Base-by-base conservation (phyloP, 1,140 invertebrate genomes). In the Atta colombica region DNA sequence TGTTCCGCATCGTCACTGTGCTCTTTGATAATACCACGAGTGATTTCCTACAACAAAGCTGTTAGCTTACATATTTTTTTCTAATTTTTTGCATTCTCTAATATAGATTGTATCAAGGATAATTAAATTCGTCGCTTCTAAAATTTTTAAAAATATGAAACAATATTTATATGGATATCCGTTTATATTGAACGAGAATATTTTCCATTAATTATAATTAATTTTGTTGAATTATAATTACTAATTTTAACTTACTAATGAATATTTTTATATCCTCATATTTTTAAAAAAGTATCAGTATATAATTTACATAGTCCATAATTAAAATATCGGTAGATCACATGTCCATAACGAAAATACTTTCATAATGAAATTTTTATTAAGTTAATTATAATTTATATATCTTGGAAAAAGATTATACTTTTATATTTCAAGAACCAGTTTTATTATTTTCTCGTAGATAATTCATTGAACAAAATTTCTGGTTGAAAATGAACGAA, bases 291-390 rank as follows among this genome's bases (percentile, higher is more conserved):
- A 51, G 14, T 60, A 58, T 55, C 16, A 8, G 3, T 0, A n/a
- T 53, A 49, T 49, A 45, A 49, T 45, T 63, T 51, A 78, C n/a
- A 4, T 28, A 60, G 6, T 18, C 6, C 0, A 8, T 39, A 58
- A 81, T 69, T 55, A 39, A 51, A 78, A 4, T 80, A 69, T 45
- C 28, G 14, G 8, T 21, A 39, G 25, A 71, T 81, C 14, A 39
- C 21, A n/a, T 60, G 53, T 68, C 7, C 14, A 14, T 45, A 3
- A 45, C 1, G 4, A 21, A 35, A 25, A 81, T 81, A 58, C 49
- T 68, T 55, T 58, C 12, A 39, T 65, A 51, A 65, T 21, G 4
- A 39, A 39, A 7, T 39, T 39, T 39, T 39, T 39, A 55, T 45
- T 21, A 16, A 71, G 28, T 25, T 72, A 71, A 45, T 58, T 71